Conservation (phyloP, 2,113 vertebrate species). For the Pelecanus crispus region DNA sequence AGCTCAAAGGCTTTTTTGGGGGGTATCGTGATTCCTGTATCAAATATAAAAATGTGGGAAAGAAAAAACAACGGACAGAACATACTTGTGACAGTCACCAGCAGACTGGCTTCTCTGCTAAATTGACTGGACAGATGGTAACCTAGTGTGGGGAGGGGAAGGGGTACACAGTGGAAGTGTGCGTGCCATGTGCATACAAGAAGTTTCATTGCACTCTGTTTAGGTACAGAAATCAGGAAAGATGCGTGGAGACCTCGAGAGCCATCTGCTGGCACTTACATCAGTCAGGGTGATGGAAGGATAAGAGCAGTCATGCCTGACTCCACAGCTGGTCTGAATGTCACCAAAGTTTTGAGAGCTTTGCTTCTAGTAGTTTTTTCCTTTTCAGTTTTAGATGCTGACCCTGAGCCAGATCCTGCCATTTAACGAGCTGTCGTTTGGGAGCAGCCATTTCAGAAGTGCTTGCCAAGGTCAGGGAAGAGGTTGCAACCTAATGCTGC, state of each 20-base stretch:
- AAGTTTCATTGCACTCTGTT: not conserved
- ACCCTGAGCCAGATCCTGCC: not conserved
- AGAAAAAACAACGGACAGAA: not conserved
- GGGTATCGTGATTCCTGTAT: not conserved
- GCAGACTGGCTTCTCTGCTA: not conserved
- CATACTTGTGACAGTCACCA: not conserved
- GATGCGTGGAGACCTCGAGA: not conserved
- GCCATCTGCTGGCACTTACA: not conserved
- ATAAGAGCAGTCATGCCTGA: not conserved
- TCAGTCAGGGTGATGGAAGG: not conserved
- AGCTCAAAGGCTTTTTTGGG: not conserved
- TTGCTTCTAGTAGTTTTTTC: not conserved
- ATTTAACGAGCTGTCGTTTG: not conserved
- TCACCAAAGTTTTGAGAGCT: not conserved
- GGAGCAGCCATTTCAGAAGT: not conserved
- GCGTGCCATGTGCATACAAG: fast-evolving
- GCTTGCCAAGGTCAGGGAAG: not conserved
- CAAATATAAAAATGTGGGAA: not conserved
- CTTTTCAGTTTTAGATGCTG: not conserved
- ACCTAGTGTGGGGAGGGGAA: not conserved
- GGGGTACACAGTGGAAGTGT: not conserved
- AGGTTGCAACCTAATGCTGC: not conserved
- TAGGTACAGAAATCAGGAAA: not conserved
- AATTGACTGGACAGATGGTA: not conserved
- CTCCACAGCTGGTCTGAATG: not conserved